Conservation (phyloP, 2,113 vertebrate species). For the Probosciger aterrimus region DNA sequence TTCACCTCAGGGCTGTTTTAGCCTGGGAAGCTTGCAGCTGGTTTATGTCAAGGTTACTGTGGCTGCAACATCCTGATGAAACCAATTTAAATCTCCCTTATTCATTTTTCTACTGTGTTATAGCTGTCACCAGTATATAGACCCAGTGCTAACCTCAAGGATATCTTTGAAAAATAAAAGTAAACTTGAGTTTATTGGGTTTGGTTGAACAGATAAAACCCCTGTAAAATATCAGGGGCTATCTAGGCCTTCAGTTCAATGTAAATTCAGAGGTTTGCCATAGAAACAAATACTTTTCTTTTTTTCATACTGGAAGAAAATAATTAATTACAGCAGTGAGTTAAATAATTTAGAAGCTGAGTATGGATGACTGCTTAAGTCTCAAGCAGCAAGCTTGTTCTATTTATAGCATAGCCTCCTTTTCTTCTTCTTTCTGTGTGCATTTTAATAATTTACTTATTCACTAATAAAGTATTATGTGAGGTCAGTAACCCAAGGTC, state of each 20-base stretch:
- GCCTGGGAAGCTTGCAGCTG: slow-evolving; percentile 54
- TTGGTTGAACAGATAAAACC: background rate
- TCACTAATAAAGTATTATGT: background rate
- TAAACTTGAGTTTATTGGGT: background rate
- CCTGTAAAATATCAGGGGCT: background rate
- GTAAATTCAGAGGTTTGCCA: background rate
- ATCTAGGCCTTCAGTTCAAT: background rate
- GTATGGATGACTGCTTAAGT: background rate
- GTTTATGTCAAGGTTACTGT: slow-evolving; percentile 56
- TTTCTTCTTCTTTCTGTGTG: background rate
- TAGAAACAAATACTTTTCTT: background rate
- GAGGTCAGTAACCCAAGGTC: background rate
- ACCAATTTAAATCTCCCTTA: slow-evolving; percentile 19
- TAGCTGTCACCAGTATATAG: background rate
- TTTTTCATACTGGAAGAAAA: background rate
- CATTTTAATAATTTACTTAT: slow-evolving; percentile 28
- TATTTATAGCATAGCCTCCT: background rate
- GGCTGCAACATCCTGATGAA: slow-evolving; percentile 50
- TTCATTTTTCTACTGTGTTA: slow-evolving; percentile 49
- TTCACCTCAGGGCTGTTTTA: slow-evolving; percentile 36
- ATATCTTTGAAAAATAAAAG: background rate
- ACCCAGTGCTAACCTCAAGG: background rate
- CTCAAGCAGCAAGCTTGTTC: background rate
- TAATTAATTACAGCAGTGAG: background rate
- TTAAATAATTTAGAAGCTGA: slow-evolving; percentile 46